Percentiles rank a stretch among this genome's conserved stretches.
Conservation (phyloP, 2,797 vertebrate genomes). For the Mus spretus region DNA sequence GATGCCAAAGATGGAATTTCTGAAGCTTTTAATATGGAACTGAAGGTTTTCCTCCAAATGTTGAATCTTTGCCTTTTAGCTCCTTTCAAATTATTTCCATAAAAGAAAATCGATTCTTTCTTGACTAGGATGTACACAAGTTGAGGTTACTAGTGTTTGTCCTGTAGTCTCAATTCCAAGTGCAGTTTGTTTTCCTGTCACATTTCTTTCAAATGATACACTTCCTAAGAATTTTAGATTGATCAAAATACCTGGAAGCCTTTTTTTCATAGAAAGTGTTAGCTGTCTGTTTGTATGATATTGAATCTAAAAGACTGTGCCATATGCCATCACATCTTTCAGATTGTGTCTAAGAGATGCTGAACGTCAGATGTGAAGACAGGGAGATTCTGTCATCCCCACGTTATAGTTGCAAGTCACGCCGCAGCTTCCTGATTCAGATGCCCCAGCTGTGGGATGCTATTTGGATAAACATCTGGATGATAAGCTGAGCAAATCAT, state of each 20-base stretch:
- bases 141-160: constrained; percentile 67
- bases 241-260: constrained; percentile 80
- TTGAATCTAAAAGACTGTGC: constrained; percentile 72
- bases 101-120: constrained; percentile 71
- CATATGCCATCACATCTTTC: constrained; percentile 78
- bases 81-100: constrained; percentile 67
- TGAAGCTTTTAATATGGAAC: constrained; percentile 58
- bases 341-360: constrained; percentile 66
- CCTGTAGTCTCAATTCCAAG: constrained; percentile 50
- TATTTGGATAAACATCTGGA: constrained; percentile 65
- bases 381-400: constrained; percentile 62
- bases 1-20: constrained; percentile 75
- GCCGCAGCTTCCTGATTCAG: constrained; percentile 41
- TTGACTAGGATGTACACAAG: constrained; percentile 60
- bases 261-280: constrained; percentile 70
- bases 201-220: constrained; percentile 69
- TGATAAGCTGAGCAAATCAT: constrained; percentile 62
- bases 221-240: constrained; percentile 72
- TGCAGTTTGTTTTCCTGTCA: constrained; percentile 59
- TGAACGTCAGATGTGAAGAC: constrained; percentile 66
- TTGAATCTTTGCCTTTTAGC: constrained; percentile 73
- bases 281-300: constrained; percentile 76
- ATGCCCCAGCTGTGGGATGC: constrained; percentile 65
- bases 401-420: constrained; percentile 70
- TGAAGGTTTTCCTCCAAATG: constrained; percentile 55